A percentile compares a stretch with the other conserved stretches of the same genome.
These are phyloP conservation scores for Heliothis peltigera DNA, from an alignment of 2,888 invertebrate species.

Conservation along the genomic window DNA sequence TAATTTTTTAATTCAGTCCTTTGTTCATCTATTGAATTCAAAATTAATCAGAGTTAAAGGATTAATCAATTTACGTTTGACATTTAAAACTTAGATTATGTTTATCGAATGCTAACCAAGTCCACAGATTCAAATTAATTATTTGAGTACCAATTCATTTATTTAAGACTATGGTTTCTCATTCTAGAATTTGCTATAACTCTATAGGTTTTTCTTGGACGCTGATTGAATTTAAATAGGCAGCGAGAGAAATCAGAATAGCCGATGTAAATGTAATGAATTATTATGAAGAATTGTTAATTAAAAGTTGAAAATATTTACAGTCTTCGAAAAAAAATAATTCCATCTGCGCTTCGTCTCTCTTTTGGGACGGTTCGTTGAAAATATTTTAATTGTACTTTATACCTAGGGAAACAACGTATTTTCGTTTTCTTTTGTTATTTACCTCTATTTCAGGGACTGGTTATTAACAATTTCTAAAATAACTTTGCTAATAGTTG, in stretches of 20 bases:
- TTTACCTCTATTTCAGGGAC: too few species aligned
- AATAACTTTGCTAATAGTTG: too few species aligned
- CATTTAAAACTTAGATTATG: not conserved
- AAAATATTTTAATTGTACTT: constrained; percentile 2
- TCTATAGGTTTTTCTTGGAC: not conserved
- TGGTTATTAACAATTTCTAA: too few species aligned
- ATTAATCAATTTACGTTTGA: not conserved
- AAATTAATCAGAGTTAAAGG: not conserved
- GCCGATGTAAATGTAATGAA: constrained; percentile 7
- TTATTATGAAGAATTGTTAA: constrained; percentile 31
- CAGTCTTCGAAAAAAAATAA: constrained; percentile 35
- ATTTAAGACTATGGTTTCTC: constrained; percentile 19
- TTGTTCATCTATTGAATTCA: not conserved
- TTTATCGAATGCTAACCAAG: not conserved
- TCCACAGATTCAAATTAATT: too few species aligned
- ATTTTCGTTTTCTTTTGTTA: too few species aligned
- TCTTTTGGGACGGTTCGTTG: not conserved
- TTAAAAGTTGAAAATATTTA: constrained; percentile 51
- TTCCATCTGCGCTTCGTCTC: constrained; percentile 20
- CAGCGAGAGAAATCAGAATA: constrained; percentile 7
- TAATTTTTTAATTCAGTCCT: not conserved
- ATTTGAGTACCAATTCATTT: not conserved
- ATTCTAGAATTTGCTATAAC: constrained; percentile 5
- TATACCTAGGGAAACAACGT: too few species aligned
- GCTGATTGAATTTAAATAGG: constrained; percentile 1